Conservation (phyloP, 2,797 vertebrate genomes). For the Alosa sapidissima region DNA sequence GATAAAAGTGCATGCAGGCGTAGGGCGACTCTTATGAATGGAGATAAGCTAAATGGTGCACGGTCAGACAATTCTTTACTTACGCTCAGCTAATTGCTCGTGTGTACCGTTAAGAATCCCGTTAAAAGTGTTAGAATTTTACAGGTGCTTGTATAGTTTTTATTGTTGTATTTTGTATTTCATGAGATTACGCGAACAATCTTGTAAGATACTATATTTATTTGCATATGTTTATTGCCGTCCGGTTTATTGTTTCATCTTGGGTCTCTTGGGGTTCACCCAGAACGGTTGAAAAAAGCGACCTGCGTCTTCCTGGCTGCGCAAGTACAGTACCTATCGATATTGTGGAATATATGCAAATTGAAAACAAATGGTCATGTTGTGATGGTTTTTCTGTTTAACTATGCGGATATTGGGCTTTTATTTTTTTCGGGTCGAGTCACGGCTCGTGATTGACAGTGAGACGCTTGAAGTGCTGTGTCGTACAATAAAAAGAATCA, state of each 20-base stretch:
- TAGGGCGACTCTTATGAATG: conserved; percentile 12
- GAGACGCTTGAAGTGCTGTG: conserved; percentile 26
- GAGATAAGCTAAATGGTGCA: conserved; percentile 30
- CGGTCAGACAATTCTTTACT: conserved; percentile 35
- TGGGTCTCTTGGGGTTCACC: conserved; percentile 56
- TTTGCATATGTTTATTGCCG: conserved; percentile 27
- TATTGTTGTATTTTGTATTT: background rate
- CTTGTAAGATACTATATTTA: background rate
- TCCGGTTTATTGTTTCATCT: conserved; percentile 56
- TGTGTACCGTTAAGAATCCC: conserved; percentile 18
- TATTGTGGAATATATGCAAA: conserved; percentile 41
- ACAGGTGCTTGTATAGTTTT: background rate
- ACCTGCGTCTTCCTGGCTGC: conserved; percentile 45
- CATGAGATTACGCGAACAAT: background rate
- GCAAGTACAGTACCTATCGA: conserved; percentile 42
- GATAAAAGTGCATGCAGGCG: conserved; percentile 22
- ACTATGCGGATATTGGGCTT: background rate
- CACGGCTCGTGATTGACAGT: conserved; percentile 14
- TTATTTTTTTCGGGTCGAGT: background rate
- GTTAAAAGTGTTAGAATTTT: conserved; percentile 18
- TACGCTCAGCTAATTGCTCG: conserved; percentile 1
- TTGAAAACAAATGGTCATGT: background rate
- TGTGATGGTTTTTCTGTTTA: background rate
- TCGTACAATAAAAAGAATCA: conserved; percentile 55
- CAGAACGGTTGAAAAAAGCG: conserved; percentile 39